These are phyloP conservation scores for Lasiommata megera DNA, from an alignment of 2,888 invertebrate genomes.

Conservation along the genomic window DNA sequence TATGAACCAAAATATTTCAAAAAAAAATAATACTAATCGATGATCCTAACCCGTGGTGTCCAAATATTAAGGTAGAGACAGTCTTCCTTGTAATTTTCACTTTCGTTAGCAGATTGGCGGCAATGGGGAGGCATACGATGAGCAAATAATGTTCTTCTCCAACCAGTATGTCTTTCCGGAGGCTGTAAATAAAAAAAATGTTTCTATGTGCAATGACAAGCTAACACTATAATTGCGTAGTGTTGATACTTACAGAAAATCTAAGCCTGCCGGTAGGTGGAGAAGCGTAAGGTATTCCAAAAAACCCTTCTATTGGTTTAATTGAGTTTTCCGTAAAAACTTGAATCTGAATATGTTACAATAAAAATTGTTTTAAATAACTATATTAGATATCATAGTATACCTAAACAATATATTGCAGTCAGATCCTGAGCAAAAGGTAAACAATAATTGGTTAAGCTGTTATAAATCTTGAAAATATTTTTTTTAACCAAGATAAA, in stretches of 20 bases:
- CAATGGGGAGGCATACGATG: conserved; percentile 86
- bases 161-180: conserved; percentile 86
- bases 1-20: neutral
- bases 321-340: conserved; percentile 83
- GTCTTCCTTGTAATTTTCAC: conserved; percentile 83
- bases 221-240: neutral
- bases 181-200: conserved; percentile 65
- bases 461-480: no score
- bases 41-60: conserved; percentile 85
- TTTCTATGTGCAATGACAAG: neutral
- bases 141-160: conserved; percentile 86
- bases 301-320: conserved; percentile 84
- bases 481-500: no score
- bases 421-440: no score
- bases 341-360: conserved; percentile 81
- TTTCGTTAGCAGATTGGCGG: conserved; percentile 75
- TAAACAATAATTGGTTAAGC: no score
- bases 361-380: no score
- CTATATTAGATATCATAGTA: no score
- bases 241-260: conserved; percentile 82
- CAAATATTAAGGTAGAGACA: conserved; percentile 96
- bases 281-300: conserved; percentile 91
- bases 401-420: no score
- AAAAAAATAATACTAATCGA: conserved; percentile 1
- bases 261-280: conserved; percentile 87